phyloP scores from a whole-genome alignment of 2,888 invertebrate genomes.

The Synergus japonicus region DNA sequence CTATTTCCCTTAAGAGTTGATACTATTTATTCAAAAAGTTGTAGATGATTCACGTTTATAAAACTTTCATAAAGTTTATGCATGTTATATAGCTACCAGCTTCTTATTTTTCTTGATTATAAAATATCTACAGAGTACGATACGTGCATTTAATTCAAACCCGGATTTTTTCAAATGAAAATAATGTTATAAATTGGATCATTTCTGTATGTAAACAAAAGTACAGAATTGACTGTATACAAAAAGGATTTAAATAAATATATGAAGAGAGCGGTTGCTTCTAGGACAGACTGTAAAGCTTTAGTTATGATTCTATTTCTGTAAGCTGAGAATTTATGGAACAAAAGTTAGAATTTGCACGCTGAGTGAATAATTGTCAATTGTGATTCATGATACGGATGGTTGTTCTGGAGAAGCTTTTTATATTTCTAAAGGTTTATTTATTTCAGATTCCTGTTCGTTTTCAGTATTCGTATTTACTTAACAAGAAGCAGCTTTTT shows the following conservation, averaged over 20 bases:
- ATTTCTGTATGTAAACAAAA: background rate
- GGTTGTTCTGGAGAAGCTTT: background rate
- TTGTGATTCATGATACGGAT: constrained; percentile 20
- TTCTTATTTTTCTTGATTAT: background rate
- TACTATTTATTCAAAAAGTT: too few relatives aligned
- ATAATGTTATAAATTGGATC: background rate
- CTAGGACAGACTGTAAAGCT: background rate
- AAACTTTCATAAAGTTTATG: background rate
- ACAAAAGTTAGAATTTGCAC: constrained; percentile 8
- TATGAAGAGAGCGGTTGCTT: background rate
- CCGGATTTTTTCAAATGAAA: background rate
- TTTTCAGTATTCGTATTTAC: background rate
- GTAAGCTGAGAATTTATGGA: constrained; percentile 31
- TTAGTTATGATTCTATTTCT: background rate
- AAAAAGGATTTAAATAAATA: background rate
- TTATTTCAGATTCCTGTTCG: background rate
- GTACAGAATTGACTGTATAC: background rate
- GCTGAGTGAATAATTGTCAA: constrained; percentile 6
- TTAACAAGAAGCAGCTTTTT: background rate
- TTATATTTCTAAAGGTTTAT: background rate
- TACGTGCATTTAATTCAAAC: background rate
- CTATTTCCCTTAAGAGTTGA: background rate
- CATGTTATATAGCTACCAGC: background rate
- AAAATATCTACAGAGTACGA: background rate
- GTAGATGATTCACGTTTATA: background rate